Conservation (phyloP, 2,113 vertebrate species). For the Colaptes auratus region DNA sequence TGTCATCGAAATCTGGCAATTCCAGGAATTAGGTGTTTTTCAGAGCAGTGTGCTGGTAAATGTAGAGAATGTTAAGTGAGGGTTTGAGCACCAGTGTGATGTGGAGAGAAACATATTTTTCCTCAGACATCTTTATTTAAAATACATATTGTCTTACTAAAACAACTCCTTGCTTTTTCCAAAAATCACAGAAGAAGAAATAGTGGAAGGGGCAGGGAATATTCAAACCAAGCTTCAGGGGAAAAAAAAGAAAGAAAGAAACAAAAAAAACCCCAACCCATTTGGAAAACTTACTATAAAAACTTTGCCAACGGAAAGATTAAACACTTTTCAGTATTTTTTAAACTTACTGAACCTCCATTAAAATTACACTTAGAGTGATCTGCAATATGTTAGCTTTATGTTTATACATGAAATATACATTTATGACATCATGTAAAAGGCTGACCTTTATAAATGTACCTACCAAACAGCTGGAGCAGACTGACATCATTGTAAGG, state of each 20-base stretch:
- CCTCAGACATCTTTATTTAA: constrained; percentile 63
- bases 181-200: constrained; percentile 65
- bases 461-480: constrained; percentile 79
- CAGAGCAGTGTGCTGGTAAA: constrained; percentile 13
- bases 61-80: constrained; percentile 33
- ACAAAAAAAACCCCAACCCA: too few relatives aligned
- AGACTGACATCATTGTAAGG: constrained; percentile 74
- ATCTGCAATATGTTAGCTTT: constrained; percentile 80
- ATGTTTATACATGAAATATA: constrained; percentile 72
- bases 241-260: neutral
- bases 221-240: constrained; percentile 39
- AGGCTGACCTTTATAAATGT: constrained; percentile 79
- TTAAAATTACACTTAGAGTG: constrained; percentile 78
- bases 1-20: neutral
- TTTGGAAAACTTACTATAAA: constrained; percentile 55
- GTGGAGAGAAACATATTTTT: constrained; percentile 61
- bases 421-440: constrained; percentile 77
- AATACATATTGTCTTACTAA: constrained; percentile 73
- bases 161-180: constrained; percentile 65
- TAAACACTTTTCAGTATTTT: constrained; percentile 77
- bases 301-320: constrained; percentile 76
- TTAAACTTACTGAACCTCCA: constrained; percentile 78
- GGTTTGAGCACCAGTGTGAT: constrained; percentile 50
- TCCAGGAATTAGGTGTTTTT: constrained; percentile 41
- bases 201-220: neutral